Evolutionary conservation across 2,888 invertebrate genomes (phyloP), one percentile per base, ranked within the genome.

Genomic region (Philereme vetulata): DNA sequence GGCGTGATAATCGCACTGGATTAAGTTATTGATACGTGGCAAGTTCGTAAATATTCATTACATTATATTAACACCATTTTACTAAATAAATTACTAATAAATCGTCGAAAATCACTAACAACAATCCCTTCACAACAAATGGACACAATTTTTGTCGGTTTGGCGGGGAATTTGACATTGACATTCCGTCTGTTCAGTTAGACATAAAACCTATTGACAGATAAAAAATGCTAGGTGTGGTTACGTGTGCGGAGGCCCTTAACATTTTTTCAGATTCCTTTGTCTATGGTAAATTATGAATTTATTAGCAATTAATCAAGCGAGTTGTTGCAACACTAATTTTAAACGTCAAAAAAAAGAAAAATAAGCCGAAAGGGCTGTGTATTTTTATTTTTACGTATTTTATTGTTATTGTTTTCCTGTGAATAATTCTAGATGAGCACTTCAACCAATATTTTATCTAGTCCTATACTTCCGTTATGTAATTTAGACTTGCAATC

Each of bases 251-350:
- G 7, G 3, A 45, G 40, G 40, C 38, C 11, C 21, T 4, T 4
- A 5, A 42, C 6, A 53, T 36, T 61, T 56, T 56, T 61, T 53
- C 36, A 43, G 36, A 36, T 36, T 49, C 49, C 43, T 56, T 77
- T 75, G 81, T 82, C 82, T 82, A 76, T 82, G 82, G 75, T 65
- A 72, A 74, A 76, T 76, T 80, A 80, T 78, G 77, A 74, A 54
- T 80, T 85, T 83, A 86, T 85, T 85, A 81, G 83, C 84, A 88
- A 90, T 88, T 88, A 90, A 83, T 83, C 80, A 80, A 77, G 74
- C 72, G 72, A 74, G 84, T 85, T 85, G 89, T 85, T 85, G 89
- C 89, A 90, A 90, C 90, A 89, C 90, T 85, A 81, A 85, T 86
- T 85, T 83, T 82, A 89, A 89, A 90, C 83, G 91, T 91, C 91